Evolutionary conservation across 2,888 invertebrate genomes (phyloP).

Genomic region (Trachelus tabidus): DNA sequence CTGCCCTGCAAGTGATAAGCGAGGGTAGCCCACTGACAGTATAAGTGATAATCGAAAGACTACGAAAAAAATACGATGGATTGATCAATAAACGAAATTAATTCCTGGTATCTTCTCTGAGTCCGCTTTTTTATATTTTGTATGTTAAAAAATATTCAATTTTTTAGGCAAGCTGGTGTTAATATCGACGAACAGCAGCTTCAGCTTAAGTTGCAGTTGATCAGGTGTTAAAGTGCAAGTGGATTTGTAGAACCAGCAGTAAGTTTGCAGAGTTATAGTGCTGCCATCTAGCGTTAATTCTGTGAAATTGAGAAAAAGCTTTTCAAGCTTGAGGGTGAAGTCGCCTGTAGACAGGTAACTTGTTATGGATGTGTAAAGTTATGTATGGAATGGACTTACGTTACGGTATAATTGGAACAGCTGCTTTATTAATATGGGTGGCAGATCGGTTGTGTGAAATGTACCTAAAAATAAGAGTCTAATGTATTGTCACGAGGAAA

Average conservation of each 20-base stretch:
- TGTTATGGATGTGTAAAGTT: background rate
- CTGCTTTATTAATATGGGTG: background rate
- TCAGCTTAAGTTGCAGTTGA: background rate
- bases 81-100: background rate
- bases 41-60: background rate
- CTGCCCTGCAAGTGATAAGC: background rate
- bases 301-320: background rate
- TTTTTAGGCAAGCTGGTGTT: background rate
- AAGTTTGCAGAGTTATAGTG: background rate
- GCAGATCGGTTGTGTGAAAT: background rate
- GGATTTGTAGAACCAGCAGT: too few relatives aligned
- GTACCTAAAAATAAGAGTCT: background rate
- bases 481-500: background rate
- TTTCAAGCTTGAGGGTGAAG: background rate
- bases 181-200: background rate
- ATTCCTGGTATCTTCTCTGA: background rate
- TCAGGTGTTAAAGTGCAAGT: background rate
- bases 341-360: background rate
- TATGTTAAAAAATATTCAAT: background rate
- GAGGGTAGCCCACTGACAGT: background rate
- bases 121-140: background rate
- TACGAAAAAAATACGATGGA: background rate
- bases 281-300: background rate
- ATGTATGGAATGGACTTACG: background rate
- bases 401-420: background rate